These are phyloP conservation scores for Brenthis daphne DNA, from an alignment of 2,888 invertebrate genomes.

Conservation along the genomic window DNA sequence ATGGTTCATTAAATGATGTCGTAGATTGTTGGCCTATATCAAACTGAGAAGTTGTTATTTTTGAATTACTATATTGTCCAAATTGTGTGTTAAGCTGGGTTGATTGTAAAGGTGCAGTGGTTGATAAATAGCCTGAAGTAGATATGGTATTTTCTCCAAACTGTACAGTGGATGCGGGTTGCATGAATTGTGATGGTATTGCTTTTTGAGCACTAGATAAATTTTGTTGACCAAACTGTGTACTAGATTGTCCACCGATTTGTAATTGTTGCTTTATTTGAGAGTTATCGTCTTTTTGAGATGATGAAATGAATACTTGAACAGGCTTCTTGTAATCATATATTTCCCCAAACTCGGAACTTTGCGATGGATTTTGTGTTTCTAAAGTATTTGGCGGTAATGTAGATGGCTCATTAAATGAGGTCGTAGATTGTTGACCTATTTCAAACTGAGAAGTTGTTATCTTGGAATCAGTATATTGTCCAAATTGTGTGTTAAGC, in stretches of 20 bases:
- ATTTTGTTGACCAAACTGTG: conserved; percentile 16
- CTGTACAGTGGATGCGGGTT: neutral
- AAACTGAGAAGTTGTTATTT: neutral
- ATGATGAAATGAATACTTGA: conserved; percentile 15
- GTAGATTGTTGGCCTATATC: neutral
- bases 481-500: neutral
- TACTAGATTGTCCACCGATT: conserved; percentile 2
- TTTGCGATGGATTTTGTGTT: conserved; percentile 16
- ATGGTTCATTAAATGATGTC: conserved; percentile 7
- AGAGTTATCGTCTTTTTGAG: neutral
- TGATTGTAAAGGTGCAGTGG: neutral
- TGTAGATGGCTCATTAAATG: conserved; percentile 4
- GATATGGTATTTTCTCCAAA: too few relatives aligned
- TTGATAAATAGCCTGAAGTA: too few relatives aligned
- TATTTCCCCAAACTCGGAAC: conserved; percentile 35
- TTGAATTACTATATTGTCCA: neutral
- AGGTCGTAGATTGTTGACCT: neutral
- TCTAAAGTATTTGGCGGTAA: conserved; percentile 2
- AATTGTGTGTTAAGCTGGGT: conserved; percentile 2
- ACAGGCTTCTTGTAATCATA: conserved; percentile 26
- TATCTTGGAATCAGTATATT: neutral
- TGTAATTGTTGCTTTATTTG: neutral
- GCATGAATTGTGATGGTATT: neutral
- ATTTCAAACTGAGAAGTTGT: neutral
- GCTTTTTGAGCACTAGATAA: neutral